These are phyloP conservation scores for Dimorphilus gyrociliatus DNA, from an alignment of 2,888 invertebrate species.

Conservation along the genomic window DNA sequence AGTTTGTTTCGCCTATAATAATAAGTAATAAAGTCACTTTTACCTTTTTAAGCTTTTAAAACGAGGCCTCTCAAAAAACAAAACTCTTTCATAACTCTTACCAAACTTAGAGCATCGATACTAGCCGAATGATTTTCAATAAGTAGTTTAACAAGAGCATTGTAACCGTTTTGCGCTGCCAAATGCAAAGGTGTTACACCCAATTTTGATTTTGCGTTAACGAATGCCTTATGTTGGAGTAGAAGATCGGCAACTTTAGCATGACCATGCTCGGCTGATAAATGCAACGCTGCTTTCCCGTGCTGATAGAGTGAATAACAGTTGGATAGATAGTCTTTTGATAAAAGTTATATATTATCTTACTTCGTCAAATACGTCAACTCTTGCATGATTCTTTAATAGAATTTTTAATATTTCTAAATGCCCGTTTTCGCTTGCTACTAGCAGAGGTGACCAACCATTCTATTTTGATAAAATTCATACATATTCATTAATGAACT, in stretches of 20 bases:
- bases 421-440: constrained; percentile 88
- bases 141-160: constrained; percentile 69
- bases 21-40: constrained; percentile 2
- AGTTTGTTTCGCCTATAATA: constrained; percentile 67
- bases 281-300: constrained; percentile 71
- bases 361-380: constrained; percentile 94
- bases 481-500: not conserved
- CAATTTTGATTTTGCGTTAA: constrained; percentile 91
- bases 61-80: not conserved
- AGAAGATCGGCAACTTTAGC: constrained; percentile 48
- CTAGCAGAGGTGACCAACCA: constrained; percentile 87
- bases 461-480: constrained; percentile 20
- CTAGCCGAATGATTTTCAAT: constrained; percentile 86
- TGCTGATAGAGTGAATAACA: constrained; percentile 17
- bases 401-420: constrained; percentile 69
- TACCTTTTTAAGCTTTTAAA: not conserved
- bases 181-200: constrained; percentile 94
- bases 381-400: constrained; percentile 81
- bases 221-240: constrained; percentile 87
- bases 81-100: constrained; percentile 18
- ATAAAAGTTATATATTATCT: constrained; percentile 3
- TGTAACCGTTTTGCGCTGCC: constrained; percentile 88
- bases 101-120: constrained; percentile 80
- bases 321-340: constrained; percentile 1
- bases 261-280: constrained; percentile 78